phyloP scores from a whole-genome alignment of 2,797 vertebrate species.

The Centroberyx gerrardi region DNA sequence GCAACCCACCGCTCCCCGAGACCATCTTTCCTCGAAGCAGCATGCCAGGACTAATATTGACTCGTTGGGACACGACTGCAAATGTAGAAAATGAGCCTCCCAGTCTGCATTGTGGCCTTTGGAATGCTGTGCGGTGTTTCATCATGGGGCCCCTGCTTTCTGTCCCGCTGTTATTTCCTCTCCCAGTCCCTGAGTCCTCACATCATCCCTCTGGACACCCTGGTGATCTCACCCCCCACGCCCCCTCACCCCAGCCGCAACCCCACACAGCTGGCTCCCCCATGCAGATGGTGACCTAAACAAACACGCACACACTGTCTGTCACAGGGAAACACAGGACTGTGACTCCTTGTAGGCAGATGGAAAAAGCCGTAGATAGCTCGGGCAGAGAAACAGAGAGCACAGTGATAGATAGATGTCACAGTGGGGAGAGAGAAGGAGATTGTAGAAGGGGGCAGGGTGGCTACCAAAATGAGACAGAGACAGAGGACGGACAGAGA shows the following conservation, averaged over 20 bases:
- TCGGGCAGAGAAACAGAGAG: slow-evolving; percentile 56
- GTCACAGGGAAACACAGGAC: slow-evolving; percentile 40
- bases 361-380: slow-evolving; percentile 57
- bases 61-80: slow-evolving; percentile 16
- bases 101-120: slow-evolving; percentile 23
- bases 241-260: slow-evolving; percentile 16
- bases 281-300: slow-evolving; percentile 65
- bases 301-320: slow-evolving; percentile 47
- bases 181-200: slow-evolving; percentile 20
- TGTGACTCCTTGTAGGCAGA: slow-evolving; percentile 55
- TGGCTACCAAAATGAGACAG: slow-evolving; percentile 76
- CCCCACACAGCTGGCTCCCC: slow-evolving; percentile 59
- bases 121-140: slow-evolving; percentile 10
- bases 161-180: slow-evolving; percentile 11
- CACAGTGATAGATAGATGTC: slow-evolving; percentile 70
- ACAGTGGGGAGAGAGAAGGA: slow-evolving; percentile 54
- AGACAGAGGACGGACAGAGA: slow-evolving; percentile 77
- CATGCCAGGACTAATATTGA: slow-evolving; percentile 20
- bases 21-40: slow-evolving; percentile 18
- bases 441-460: slow-evolving; percentile 59
- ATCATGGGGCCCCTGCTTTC: neutral
- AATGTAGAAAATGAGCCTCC: slow-evolving; percentile 15
- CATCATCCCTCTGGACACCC: slow-evolving; percentile 36
- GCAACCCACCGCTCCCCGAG: neutral
- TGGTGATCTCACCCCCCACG: slow-evolving; percentile 43